Percentiles rank a stretch among this genome's conserved stretches.
Evolutionary conservation across 2,797 vertebrate species (phyloP).

Genomic region (Streptopelia turtur): DNA sequence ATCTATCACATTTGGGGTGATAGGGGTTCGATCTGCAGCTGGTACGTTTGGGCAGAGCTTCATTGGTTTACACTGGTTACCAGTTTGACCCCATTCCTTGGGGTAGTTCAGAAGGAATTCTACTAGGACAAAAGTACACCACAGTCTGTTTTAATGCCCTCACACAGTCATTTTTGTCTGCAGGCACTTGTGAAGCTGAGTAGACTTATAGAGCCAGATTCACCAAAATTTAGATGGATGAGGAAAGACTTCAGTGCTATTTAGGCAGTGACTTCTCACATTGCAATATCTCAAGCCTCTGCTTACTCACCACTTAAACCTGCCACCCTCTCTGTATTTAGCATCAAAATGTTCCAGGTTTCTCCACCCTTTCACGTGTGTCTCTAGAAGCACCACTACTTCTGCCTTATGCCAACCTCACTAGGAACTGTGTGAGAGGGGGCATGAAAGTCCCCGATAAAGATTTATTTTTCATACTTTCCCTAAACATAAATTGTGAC

Average conservation of each 20-base stretch:
- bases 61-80: neutral
- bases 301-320: neutral
- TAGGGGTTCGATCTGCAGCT: neutral
- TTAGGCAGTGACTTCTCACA: rapidly evolving
- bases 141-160: neutral
- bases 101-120: neutral
- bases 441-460: neutral
- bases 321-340: neutral
- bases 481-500: neutral
- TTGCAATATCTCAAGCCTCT: neutral
- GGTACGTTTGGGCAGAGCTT: neutral
- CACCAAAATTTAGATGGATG: neutral
- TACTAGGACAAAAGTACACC: neutral
- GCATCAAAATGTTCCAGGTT: neutral
- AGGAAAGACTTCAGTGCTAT: neutral
- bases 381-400: neutral
- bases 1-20: neutral
- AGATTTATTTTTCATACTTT: neutral
- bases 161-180: neutral
- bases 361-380: neutral
- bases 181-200: neutral
- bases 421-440: neutral
- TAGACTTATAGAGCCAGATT: neutral
- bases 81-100: neutral
- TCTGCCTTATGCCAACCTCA: neutral